A percentile compares a stretch with the other conserved stretches of the same genome.
Conservation (phyloP, 2,797 vertebrate species). For the Lagodon rhomboides region DNA sequence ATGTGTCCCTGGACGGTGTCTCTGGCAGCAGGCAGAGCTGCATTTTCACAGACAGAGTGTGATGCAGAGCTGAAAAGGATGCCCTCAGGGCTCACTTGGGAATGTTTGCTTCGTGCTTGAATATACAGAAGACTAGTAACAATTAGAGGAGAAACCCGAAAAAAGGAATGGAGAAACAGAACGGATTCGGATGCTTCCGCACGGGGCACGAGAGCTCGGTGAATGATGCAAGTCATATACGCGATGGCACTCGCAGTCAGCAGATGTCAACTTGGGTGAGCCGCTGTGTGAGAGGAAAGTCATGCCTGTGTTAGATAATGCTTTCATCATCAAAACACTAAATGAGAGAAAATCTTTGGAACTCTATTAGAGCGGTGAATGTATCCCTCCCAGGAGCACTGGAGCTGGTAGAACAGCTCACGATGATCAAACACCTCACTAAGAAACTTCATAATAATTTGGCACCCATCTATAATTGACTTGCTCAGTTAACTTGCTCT, state of each 20-base stretch:
- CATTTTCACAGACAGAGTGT: constrained; percentile 31
- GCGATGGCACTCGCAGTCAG: not conserved
- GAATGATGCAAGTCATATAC: not conserved
- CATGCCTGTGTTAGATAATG: not conserved
- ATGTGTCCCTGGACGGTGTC: constrained; percentile 36
- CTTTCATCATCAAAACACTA: not conserved
- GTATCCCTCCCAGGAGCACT: not conserved
- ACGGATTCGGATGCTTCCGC: not conserved
- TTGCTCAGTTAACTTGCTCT: not conserved
- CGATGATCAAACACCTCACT: not conserved
- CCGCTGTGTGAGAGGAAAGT: not conserved
- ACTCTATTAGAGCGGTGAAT: too few species aligned
- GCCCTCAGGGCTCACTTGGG: constrained; percentile 52
- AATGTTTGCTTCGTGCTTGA: constrained; percentile 41
- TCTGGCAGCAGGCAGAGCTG: constrained; percentile 42
- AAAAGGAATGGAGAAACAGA: constrained; percentile 11
- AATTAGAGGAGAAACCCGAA: constrained; percentile 36
- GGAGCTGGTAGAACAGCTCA: not conserved
- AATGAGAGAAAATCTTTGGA: not conserved
- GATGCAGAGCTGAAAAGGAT: constrained; percentile 43
- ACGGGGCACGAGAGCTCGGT: not conserved
- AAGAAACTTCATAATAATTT: not conserved
- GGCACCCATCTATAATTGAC: not conserved
- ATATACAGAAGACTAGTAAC: constrained; percentile 29
- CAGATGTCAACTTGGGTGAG: not conserved